Conservation (phyloP, 2,113 vertebrate genomes). For the Chamaea fasciata region DNA sequence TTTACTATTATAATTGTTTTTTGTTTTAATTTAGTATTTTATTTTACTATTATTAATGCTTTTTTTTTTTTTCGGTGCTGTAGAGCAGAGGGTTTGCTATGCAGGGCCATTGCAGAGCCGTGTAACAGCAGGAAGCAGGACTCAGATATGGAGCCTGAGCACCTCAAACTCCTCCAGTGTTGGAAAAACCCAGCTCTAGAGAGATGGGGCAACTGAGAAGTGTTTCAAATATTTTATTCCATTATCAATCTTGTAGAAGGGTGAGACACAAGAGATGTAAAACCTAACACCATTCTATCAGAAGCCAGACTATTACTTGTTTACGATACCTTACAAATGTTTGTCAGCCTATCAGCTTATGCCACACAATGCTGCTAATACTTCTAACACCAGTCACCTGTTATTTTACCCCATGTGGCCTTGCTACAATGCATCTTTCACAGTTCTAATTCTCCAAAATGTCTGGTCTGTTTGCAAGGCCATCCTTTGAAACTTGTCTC, state of each 20-base stretch:
- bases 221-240: not conserved
- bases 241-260: not conserved
- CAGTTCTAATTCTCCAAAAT: not conserved
- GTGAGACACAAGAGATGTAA: not conserved
- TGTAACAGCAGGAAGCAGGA: not conserved
- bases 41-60: no score
- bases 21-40: not conserved
- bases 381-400: not conserved
- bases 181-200: not conserved
- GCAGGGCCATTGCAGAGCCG: not conserved
- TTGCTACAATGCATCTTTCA: not conserved
- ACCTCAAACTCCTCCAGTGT: not conserved
- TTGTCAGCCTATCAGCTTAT: not conserved
- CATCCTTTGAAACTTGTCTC: not conserved
- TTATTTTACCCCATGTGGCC: not conserved
- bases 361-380: not conserved
- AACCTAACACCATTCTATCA: not conserved
- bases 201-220: not conserved
- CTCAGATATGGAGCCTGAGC: fast-evolving
- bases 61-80: not conserved
- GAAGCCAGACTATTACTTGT: not conserved
- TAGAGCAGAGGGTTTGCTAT: not conserved
- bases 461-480: not conserved
- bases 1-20: not conserved
- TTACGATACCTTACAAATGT: no score